Evolutionary conservation across 2,113 vertebrate species (phyloP), one percentile per base, ranked within the genome.

Genomic region (Indri indri): DNA sequence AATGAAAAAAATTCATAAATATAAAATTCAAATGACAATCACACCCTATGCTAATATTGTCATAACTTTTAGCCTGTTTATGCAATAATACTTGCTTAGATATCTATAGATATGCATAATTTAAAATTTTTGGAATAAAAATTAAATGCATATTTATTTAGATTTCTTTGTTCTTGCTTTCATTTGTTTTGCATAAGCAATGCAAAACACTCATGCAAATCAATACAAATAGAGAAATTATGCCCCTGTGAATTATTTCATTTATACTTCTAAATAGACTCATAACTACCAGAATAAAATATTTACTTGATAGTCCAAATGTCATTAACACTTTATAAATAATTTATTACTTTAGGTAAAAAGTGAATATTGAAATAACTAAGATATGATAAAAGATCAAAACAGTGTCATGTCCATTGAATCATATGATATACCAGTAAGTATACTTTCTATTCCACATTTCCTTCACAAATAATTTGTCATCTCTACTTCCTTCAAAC

Each of bases 71-170:
- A 42, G 82, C 50, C 34, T 91, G 17, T 54, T 97, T 88, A 88
- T 37, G 34, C 1, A 23, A 52, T 50, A 16, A 95, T 59, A 95
- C 95, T 92, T 97, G 76, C 34, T 97, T 70, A 94, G 52, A 37
- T 34, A 90, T 90, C 80, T 94, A 84, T 81, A 98, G 91, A 95
- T 4, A 5, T 94, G 27, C 17, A 97, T 85, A 97, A 96, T 91
- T 83, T 91, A 88, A 97, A 88, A 45, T 52, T 68, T 86, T 96
- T 89, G 40, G 95, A 97, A 87, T 94, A 10, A 37, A 98, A 94
- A 82, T 45, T 96, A 96, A 96, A 94, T 88, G 80, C 0, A 0
- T 59, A 96, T 86, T 96, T 84, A 92, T 37, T 63, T 52, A 42
- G 47, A n/a, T 91, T 13, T 94, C 84, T 96, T 96, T 37, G 89